Conservation (phyloP, 2,797 vertebrate species). For the Enteromius radiatus region DNA sequence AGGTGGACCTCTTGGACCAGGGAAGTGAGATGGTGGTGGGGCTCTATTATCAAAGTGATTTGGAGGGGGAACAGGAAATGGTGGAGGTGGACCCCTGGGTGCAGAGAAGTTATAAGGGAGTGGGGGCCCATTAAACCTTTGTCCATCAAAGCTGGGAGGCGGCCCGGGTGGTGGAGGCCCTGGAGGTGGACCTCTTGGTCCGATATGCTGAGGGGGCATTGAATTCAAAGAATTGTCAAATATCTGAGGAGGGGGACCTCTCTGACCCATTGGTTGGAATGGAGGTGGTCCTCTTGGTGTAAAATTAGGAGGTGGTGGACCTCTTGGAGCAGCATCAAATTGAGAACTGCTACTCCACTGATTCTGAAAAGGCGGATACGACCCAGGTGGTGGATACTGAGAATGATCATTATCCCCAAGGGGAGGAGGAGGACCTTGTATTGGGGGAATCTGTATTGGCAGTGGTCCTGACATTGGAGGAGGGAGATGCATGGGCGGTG, state of each 20-base stretch:
- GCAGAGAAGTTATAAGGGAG: slow-evolving; percentile 86
- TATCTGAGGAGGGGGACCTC: slow-evolving; percentile 83
- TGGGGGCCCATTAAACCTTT: slow-evolving; percentile 84
- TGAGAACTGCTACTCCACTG: slow-evolving; percentile 79
- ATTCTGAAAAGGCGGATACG: slow-evolving; percentile 78
- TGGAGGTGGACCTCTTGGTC: slow-evolving; percentile 79
- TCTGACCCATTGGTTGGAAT: slow-evolving; percentile 74
- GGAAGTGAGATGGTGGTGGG: slow-evolving; percentile 81
- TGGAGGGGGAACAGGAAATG: slow-evolving; percentile 75
- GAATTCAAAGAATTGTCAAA: slow-evolving; percentile 79
- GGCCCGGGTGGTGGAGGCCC: slow-evolving; percentile 65
- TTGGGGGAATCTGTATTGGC: slow-evolving; percentile 69
- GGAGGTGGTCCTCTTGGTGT: slow-evolving; percentile 76
- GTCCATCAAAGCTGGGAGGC: slow-evolving; percentile 79
- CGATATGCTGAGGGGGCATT: slow-evolving; percentile 75
- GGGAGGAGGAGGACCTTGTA: slow-evolving; percentile 70
- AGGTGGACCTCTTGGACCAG: slow-evolving; percentile 81
- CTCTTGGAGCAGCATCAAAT: slow-evolving; percentile 72
- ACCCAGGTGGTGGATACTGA: slow-evolving; percentile 69
- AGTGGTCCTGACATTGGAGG: slow-evolving; percentile 70
- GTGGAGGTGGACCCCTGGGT: slow-evolving; percentile 83
- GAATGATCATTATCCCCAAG: slow-evolving; percentile 70
- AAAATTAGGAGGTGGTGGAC: slow-evolving; percentile 74
- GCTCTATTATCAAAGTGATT: slow-evolving; percentile 83
- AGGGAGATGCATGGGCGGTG: slow-evolving; percentile 68